Evolutionary conservation across 2,888 invertebrate species (phyloP), one percentile per base, ranked within the genome.

Genomic region (Cylindroiulus punctatus): DNA sequence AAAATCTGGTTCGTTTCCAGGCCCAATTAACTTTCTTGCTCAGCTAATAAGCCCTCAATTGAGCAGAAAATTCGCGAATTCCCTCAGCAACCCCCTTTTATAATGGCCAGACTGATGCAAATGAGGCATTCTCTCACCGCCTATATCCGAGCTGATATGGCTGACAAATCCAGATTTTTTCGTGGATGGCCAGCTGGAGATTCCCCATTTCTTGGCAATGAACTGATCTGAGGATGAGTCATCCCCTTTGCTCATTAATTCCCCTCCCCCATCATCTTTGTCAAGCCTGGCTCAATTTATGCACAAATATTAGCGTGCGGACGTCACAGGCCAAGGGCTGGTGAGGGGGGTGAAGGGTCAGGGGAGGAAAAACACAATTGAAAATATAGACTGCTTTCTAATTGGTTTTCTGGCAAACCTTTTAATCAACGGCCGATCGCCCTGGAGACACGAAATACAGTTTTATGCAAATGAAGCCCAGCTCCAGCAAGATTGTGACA

Each of bases 11-110:
- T n/a, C 19, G 36, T 36, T 57, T n/a, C 57, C n/a, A n/a, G 57
- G 52, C n/a, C 57, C 57, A 57, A 57, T 57, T 57, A 57, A 19
- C 7, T 57, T 57, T 57, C n/a, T 57, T n/a, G n/a, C 57, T n/a
- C 57, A n/a, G n/a, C 57, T 57, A 57, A 57, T 57, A 57, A 57
- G 57, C n/a, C 57, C 57, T 57, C 57, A n/a, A 57, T 57, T 57
- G 57, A 57, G 57, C 57, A 57, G 57, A 57, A 57, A 44, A 57
- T 57, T 57, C n/a, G n/a, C 57, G n/a, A 57, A 57, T 57, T 57
- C 57, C 57, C 57, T n/a, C 57, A 57, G 57, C 57, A 57, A n/a
- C 47, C 8, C 57, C 57, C 57, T n/a, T n/a, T n/a, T 36, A 36
- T 57, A 57, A 57, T n/a, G n/a, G n/a, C 57, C n/a, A 57, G 57